These are phyloP conservation scores for Parasteatoda lunata DNA, from an alignment of 2,888 invertebrate genomes.

Conservation along the genomic window DNA sequence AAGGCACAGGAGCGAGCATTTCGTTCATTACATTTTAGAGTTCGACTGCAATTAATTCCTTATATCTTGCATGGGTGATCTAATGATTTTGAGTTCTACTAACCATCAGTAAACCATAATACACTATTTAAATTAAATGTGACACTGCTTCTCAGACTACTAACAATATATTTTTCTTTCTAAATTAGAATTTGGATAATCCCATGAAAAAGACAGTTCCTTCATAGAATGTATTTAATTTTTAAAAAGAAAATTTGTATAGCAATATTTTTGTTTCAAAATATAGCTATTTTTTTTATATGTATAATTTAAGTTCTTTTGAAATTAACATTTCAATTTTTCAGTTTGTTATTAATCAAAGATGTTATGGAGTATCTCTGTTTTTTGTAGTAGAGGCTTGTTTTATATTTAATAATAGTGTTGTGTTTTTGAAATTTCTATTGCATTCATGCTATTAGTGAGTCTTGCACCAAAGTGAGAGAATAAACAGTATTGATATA, in stretches of 20 bases:
- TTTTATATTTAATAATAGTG: background rate
- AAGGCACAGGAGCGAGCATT: too few relatives aligned
- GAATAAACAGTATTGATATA: background rate
- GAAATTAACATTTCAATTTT: background rate
- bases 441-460: background rate
- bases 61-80: too few relatives aligned
- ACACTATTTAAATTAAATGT: too few relatives aligned
- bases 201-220: too few relatives aligned
- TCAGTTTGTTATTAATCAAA: background rate
- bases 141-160: too few relatives aligned
- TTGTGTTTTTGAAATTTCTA: background rate
- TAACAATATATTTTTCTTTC: too few relatives aligned
- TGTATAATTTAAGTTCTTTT: background rate
- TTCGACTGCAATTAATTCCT: too few relatives aligned
- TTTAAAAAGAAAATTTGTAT: background rate
- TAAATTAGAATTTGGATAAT: too few relatives aligned
- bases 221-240: background rate
- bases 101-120: too few relatives aligned
- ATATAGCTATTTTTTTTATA: background rate
- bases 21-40: too few relatives aligned
- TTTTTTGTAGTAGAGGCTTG: background rate
- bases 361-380: background rate
- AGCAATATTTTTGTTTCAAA: background rate
- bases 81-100: too few relatives aligned
- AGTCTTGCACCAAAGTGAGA: slow-evolving; percentile 6